Evolutionary conservation across 2,113 vertebrate species (phyloP), one percentile per base, ranked within the genome.

Genomic region (Polypterus bichir): DNA sequence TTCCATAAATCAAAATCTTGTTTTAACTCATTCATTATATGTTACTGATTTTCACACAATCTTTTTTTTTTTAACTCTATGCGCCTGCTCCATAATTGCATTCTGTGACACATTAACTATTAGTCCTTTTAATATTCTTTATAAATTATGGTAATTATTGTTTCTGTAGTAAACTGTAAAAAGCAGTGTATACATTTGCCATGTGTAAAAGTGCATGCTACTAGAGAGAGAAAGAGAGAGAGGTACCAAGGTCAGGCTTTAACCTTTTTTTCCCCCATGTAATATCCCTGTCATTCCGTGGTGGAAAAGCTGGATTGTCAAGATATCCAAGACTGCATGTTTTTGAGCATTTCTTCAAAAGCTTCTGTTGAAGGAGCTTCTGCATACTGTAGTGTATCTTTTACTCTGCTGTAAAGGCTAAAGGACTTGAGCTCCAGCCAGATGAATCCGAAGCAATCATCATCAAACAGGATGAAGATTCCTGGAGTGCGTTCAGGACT

Each of bases 351-450:
- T 65, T 90, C 88, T 2, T 97, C 94, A 0, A 99, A 99, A 49
- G 86, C 90, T 80, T 95, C 91, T 3, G 82, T 80, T 68, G 86
- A 89, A 0, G 93, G 95, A 0, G 95, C 89, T 0, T 91, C 79
- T 0, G 91, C 91, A 0, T 94, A 91, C 73, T 86, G 83, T 73
- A 99, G 93, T 62, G 82, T 69, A 71, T 92, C 95, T 61, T 87
- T 91, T 76, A 99, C 89, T 44, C 96, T 77, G 75, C 95, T 97
- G 82, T 97, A 99, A 60, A 99, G 79, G 65, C 96, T 99, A 77
- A 99, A 99, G 60, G 95, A 97, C 69, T 97, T 96, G 47, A 98
- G 82, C 78, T 98, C 93, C 73, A 99, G 77, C 96, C 94, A 99
- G 79, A 99, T 91, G 83, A 99, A 99, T 6, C 96, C 96, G 0